Evolutionary conservation across 1,140 invertebrate species (phyloP), one percentile per base, ranked within the genome.

Genomic region (Pomacea maculata): DNA sequence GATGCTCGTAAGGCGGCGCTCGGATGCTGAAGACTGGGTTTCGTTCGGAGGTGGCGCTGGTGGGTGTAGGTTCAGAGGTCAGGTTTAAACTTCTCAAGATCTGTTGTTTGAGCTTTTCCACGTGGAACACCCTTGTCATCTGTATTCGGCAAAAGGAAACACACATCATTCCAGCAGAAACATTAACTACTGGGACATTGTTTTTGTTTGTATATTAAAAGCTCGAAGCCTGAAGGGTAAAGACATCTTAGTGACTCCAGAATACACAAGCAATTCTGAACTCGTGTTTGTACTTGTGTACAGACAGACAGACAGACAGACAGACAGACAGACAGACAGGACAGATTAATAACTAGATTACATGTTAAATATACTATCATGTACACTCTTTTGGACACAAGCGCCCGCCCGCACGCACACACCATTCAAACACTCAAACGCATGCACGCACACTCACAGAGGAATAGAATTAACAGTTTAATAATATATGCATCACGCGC

Each of bases 51-150:
- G 64, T 77, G 29, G 21, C 65, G 63, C 10, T 45, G 12, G 75
- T 63, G 29, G 75, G 75, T 52, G 52, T 65, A 6, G 75, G 75
- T 19, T 52, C 75, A 15, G 25, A 10, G 3, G 75, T 77, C 75
- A 77, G 75, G 63, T 77, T 77, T 19, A 77, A 65, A 25, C 75
- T 10, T 10, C 63, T 57, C 63, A 77, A 29, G 75, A 77, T 77
- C 63, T 67, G n/a, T 12, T 21, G 34, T 61, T 77, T 77, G 29
- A 77, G 75, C 63, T 67, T 77, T 21, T 77, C 29, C 12, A 77
- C 75, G 10, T 77, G 75, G 17, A 52, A 52, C 57, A 65, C 34
- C 17, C 67, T 57, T 12, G 61, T 34, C 63, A 52, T 63, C 54
- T 75, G 54, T 14, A 10, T 70, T 15, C 9, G 11, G 68, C 21